Evolutionary conservation across 2,888 invertebrate genomes (phyloP).

Genomic region (Tenthredo scrophulariae): DNA sequence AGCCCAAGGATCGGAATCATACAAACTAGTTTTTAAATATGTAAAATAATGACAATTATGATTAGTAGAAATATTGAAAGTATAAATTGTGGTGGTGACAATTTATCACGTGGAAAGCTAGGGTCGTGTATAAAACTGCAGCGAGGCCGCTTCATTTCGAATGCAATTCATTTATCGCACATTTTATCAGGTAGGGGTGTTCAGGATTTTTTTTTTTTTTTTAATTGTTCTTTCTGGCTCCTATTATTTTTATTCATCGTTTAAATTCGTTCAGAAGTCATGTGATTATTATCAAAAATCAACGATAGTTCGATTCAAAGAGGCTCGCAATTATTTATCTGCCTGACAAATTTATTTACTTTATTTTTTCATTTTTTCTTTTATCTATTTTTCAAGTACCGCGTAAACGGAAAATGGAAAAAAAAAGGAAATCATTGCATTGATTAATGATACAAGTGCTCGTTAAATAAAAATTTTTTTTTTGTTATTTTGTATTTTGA

Average conservation of each 20-base stretch:
- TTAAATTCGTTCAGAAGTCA: not conserved
- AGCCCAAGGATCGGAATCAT: constrained; percentile 55
- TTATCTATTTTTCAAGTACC: constrained; percentile 49
- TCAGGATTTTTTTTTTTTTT: not conserved
- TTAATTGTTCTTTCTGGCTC: not conserved
- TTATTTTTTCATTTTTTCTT: not conserved
- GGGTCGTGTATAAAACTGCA: constrained; percentile 50
- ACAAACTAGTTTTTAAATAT: constrained; percentile 58
- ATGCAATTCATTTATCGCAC: constrained; percentile 40
- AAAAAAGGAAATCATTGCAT: constrained; percentile 58
- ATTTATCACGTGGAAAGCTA: constrained; percentile 52
- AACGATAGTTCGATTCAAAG: constrained; percentile 43
- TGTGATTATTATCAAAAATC: constrained; percentile 18
- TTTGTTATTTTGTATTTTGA: not conserved
- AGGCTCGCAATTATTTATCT: constrained; percentile 48
- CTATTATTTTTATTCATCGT: not conserved
- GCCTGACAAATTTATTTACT: constrained; percentile 18
- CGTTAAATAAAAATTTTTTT: constrained; percentile 19
- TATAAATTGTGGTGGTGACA: constrained; percentile 55
- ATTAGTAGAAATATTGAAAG: constrained; percentile 59
- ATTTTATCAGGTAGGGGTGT: constrained; percentile 38
- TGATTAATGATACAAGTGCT: constrained; percentile 23
- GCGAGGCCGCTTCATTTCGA: constrained; percentile 48
- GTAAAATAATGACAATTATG: constrained; percentile 56
- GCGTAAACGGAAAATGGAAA: constrained; percentile 43